Conservation (phyloP, 2,113 vertebrate genomes). For the Trachemys scripta region DNA sequence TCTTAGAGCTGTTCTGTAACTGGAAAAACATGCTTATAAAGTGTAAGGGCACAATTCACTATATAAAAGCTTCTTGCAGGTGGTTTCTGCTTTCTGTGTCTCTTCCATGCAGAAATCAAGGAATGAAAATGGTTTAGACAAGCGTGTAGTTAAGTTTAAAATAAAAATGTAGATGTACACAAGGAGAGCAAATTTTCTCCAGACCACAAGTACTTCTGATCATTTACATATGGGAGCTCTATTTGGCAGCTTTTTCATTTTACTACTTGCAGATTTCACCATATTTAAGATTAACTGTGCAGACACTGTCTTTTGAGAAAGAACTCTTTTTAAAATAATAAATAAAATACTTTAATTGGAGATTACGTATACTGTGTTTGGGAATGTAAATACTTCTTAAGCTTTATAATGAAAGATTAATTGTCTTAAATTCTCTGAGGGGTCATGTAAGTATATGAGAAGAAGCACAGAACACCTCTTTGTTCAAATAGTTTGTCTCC, state of each 20-base stretch:
- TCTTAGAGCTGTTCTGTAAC: neutral
- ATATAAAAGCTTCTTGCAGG: conserved; percentile 2
- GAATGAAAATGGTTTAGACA: neutral
- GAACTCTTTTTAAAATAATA: neutral
- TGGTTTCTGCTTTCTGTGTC: neutral
- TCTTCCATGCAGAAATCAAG: neutral
- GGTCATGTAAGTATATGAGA: neutral
- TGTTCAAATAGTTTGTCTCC: neutral
- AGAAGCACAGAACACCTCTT: neutral
- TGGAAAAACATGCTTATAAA: neutral
- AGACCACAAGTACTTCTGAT: neutral
- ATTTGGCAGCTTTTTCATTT: neutral
- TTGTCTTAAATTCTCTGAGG: neutral
- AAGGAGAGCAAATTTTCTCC: neutral
- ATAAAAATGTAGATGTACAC: neutral
- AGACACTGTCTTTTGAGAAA: neutral
- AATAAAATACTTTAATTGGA: too few relatives aligned
- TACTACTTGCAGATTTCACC: neutral
- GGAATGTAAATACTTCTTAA: neutral
- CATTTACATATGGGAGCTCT: neutral
- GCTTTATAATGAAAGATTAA: neutral
- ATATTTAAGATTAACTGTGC: neutral
- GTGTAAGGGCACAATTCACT: neutral
- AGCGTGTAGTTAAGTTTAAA: neutral
- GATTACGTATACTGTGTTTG: neutral